These are phyloP conservation scores for Chionis minor DNA, from an alignment of 2,113 vertebrate genomes.

Conservation along the genomic window DNA sequence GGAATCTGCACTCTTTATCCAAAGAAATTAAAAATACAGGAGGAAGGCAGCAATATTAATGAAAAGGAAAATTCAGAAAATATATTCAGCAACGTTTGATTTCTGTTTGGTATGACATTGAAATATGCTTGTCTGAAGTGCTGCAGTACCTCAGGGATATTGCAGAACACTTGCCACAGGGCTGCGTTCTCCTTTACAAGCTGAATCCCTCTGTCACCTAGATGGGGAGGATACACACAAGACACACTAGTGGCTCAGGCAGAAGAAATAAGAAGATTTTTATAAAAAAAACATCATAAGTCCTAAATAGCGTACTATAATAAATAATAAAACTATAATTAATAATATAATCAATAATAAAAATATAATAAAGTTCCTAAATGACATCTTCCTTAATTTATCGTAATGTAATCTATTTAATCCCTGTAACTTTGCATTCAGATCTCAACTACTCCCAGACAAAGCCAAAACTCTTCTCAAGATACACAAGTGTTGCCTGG, in stretches of 20 bases:
- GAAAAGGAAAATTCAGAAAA: background rate
- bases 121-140: background rate
- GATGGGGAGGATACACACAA: rapidly evolving
- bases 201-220: background rate
- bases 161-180: background rate
- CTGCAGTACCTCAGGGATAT: background rate
- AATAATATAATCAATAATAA: background rate
- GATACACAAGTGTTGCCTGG: rapidly evolving
- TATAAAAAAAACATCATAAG: background rate
- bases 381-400: background rate
- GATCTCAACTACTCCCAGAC: background rate
- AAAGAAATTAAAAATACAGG: background rate
- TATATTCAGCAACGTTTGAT: background rate
- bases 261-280: background rate
- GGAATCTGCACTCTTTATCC: background rate
- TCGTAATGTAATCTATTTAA: background rate
- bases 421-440: background rate
- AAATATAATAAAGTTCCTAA: background rate
- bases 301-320: background rate
- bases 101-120: background rate
- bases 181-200: background rate
- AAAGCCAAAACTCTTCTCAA: background rate
- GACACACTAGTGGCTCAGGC: background rate
- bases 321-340: background rate
- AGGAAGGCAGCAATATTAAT: background rate